A percentile compares a stretch with the other conserved stretches of the same genome.
Evolutionary conservation across 1,140 invertebrate species (phyloP).

Genomic region (Harlomillsia oculata): DNA sequence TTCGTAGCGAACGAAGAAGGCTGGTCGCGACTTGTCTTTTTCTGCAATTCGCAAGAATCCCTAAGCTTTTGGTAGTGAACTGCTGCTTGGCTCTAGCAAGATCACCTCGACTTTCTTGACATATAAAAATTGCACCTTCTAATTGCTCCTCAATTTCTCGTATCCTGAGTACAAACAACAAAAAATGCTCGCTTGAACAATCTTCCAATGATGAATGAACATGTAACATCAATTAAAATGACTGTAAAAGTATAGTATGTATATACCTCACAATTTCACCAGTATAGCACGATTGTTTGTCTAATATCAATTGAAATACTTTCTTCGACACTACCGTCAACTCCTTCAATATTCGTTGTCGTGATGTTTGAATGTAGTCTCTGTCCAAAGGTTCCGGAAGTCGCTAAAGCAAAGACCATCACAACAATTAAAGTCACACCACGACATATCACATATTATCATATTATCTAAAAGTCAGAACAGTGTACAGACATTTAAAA

Average conservation of each 20-base stretch:
- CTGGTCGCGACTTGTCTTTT: slow-evolving; percentile 70
- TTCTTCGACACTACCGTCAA: slow-evolving; percentile 80
- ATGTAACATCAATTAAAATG: too few species aligned
- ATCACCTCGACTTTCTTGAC: slow-evolving; percentile 57
- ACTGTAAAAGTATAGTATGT: too few species aligned
- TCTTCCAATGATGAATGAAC: too few species aligned
- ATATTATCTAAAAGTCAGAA: too few species aligned
- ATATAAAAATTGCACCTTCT: slow-evolving; percentile 57
- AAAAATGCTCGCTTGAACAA: too few species aligned
- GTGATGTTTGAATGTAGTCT: slow-evolving; percentile 56
- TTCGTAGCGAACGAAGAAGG: slow-evolving; percentile 65
- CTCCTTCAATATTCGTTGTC: slow-evolving; percentile 58
- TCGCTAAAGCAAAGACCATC: slow-evolving; percentile 44
- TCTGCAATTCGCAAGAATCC: slow-evolving; percentile 75
- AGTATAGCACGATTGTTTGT: slow-evolving; percentile 75
- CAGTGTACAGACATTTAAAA: too few species aligned
- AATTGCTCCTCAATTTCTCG: slow-evolving; percentile 64
- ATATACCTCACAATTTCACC: slow-evolving; percentile 59
- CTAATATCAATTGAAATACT: slow-evolving; percentile 77
- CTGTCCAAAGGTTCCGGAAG: slow-evolving; percentile 53
- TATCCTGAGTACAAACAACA: slow-evolving; percentile 52
- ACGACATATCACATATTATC: neutral
- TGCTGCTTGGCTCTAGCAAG: slow-evolving; percentile 64
- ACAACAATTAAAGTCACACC: slow-evolving; percentile 2
- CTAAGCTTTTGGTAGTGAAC: slow-evolving; percentile 72